Evolutionary conservation across 2,113 vertebrate species (phyloP).

Genomic region (Quiscalus mexicanus): DNA sequence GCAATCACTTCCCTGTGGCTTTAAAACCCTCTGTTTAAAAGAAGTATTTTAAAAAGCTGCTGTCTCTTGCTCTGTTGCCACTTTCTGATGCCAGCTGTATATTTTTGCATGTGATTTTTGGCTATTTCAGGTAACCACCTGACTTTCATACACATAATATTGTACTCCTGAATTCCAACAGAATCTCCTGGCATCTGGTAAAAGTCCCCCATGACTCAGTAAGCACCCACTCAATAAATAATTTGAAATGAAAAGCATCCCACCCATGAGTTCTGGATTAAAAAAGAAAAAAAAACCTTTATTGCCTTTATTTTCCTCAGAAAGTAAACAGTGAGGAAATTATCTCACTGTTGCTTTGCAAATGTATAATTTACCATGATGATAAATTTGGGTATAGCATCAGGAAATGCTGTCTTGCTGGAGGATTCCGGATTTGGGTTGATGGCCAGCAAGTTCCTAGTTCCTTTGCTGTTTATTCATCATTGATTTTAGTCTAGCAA

Average conservation of each 20-base stretch:
- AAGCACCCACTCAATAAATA: constrained; percentile 25
- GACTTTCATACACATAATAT: background rate
- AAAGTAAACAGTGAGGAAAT: background rate
- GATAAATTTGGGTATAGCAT: background rate
- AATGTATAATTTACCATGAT: background rate
- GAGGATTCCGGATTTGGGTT: background rate
- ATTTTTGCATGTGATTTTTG: constrained; percentile 24
- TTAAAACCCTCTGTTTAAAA: background rate
- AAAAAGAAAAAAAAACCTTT: background rate
- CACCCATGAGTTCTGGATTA: background rate
- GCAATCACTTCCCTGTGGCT: background rate
- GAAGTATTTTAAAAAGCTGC: background rate
- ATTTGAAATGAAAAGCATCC: constrained; percentile 11
- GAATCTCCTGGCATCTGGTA: background rate
- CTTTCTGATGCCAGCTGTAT: background rate
- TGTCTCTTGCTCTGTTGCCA: background rate
- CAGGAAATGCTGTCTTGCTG: background rate
- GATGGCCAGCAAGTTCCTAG: background rate
- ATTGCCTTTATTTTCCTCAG: constrained; percentile 7
- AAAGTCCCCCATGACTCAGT: constrained; percentile 1
- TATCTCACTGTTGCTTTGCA: background rate
- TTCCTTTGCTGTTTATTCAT: background rate
- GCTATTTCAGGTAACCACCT: background rate
- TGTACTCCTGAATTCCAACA: constrained; percentile 6
- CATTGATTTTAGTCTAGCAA: background rate